Evolutionary conservation across 2,888 invertebrate genomes (phyloP).

Genomic region (Anodontia alba): DNA sequence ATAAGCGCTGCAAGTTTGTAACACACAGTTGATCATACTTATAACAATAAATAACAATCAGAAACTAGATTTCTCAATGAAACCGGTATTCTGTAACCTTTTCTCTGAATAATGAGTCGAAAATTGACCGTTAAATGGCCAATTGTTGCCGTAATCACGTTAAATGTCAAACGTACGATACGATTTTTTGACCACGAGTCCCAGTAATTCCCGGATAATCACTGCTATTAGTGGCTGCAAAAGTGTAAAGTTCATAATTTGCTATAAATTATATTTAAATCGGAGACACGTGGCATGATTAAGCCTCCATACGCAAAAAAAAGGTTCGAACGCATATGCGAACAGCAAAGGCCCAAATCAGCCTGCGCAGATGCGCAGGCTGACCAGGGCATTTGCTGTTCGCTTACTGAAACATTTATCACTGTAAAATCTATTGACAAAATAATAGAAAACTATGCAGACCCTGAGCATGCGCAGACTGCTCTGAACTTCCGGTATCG

Average conservation of each 20-base stretch:
- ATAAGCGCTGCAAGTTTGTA: not conserved
- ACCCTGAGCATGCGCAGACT: no score
- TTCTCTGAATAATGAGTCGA: constrained; percentile 39
- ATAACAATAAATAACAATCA: not conserved
- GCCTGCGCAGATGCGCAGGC: no score
- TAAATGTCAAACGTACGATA: constrained; percentile 50
- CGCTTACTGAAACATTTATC: no score
- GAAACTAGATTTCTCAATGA: not conserved
- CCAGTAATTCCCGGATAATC: not conserved
- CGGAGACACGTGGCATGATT: constrained; percentile 7
- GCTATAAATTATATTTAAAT: constrained; percentile 17
- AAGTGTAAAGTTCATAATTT: constrained; percentile 18
- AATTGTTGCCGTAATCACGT: constrained; percentile 57
- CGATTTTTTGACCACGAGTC: constrained; percentile 16
- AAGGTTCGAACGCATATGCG: no score
- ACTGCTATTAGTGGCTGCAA: not conserved
- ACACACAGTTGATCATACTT: not conserved
- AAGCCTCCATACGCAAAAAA: no score
- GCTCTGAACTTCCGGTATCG: no score
- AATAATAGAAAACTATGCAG: no score
- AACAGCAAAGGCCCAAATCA: no score
- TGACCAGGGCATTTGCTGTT: no score
- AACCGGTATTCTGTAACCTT: not conserved
- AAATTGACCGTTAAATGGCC: constrained; percentile 63
- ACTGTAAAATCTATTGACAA: no score